Evolutionary conservation across 2,797 vertebrate species (phyloP).

Genomic region (Anguilla obscura): DNA sequence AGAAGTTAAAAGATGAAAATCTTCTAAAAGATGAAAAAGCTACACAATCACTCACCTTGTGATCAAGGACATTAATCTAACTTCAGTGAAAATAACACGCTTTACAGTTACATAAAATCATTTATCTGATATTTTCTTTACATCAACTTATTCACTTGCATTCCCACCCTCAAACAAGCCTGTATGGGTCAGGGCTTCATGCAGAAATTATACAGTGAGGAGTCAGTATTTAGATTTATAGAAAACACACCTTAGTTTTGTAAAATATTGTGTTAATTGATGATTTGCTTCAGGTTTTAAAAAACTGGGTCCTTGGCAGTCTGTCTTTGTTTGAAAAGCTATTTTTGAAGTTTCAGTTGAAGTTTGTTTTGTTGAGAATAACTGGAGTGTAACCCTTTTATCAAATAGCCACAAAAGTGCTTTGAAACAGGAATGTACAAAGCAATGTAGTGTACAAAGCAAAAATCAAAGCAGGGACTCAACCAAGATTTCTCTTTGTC

Average conservation of each 20-base stretch:
- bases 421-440: neutral
- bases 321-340: neutral
- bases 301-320: neutral
- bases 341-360: neutral
- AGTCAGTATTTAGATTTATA: neutral
- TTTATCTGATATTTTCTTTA: neutral
- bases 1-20: neutral
- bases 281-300: neutral
- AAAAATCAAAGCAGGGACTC: neutral
- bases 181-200: neutral
- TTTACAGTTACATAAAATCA: neutral
- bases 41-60: too few relatives aligned
- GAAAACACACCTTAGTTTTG: neutral
- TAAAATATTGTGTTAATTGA: neutral
- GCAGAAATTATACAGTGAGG: neutral
- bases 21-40: neutral
- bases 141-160: neutral
- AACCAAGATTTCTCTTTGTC: neutral
- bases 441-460: neutral
- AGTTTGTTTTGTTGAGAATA: neutral
- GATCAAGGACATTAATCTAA: neutral
- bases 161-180: neutral
- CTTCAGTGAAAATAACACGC: constrained; percentile 9
- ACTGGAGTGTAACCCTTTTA: neutral
- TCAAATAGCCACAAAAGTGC: neutral